Conservation (phyloP, 2,113 vertebrate genomes). For the Hemiprocne comata region DNA sequence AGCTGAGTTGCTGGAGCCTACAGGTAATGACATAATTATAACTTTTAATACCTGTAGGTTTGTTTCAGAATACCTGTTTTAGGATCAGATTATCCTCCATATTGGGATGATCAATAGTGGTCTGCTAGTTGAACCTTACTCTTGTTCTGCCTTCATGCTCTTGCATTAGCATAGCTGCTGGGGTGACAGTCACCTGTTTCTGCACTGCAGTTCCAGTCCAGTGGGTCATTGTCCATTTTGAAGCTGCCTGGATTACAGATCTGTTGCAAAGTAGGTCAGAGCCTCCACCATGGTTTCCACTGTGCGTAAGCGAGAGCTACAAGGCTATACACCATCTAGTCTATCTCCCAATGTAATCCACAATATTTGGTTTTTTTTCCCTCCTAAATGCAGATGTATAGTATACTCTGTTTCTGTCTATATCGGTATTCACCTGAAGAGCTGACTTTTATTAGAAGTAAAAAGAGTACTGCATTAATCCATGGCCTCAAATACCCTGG, state of each 20-base stretch:
- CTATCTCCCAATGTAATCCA: background rate
- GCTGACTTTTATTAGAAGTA: background rate
- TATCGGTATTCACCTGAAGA: background rate
- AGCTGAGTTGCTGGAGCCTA: background rate
- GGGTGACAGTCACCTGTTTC: background rate
- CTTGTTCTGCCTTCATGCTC: background rate
- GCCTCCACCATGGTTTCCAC: background rate
- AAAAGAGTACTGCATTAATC: background rate
- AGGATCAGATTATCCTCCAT: background rate
- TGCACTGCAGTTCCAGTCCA: background rate
- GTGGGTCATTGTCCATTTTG: background rate
- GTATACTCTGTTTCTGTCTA: background rate
- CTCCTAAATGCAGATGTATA: background rate
- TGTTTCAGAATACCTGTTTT: background rate
- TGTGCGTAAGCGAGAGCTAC: background rate
- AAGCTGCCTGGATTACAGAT: background rate
- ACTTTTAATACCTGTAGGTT: background rate
- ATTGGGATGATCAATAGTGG: background rate
- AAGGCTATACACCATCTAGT: background rate
- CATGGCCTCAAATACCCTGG: fast-evolving
- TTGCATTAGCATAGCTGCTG: background rate
- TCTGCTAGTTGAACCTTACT: background rate
- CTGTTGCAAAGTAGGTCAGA: background rate
- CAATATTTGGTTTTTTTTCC: background rate
- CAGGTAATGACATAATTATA: background rate